A percentile compares a stretch with the other conserved stretches of the same genome.
These are phyloP conservation scores for Graphium colonna DNA, from an alignment of 2,888 invertebrate species.

Conservation along the genomic window DNA sequence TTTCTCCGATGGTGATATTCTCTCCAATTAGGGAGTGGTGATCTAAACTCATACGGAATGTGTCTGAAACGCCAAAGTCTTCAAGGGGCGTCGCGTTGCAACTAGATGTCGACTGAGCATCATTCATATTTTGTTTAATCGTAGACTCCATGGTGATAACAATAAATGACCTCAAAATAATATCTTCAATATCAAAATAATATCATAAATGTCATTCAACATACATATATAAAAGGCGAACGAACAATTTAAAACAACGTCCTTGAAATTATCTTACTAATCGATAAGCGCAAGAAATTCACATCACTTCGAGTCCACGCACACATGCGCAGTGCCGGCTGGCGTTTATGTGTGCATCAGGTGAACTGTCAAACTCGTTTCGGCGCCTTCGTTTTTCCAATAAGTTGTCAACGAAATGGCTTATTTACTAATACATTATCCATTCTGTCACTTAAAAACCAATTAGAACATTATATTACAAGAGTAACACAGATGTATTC, in stretches of 20 bases:
- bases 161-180: conserved; percentile 5
- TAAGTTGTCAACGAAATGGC: conserved; percentile 38
- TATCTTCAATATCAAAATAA: conserved; percentile 9
- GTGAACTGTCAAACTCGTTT: conserved; percentile 76
- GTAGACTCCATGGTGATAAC: conserved; percentile 25
- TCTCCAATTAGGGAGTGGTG: conserved; percentile 61
- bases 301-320: conserved; percentile 61
- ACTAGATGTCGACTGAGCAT: conserved; percentile 41
- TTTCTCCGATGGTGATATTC: conserved; percentile 61
- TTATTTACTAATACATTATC: conserved; percentile 19
- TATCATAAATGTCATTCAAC: conserved; percentile 21
- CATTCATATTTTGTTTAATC: conserved; percentile 35
- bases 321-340: conserved; percentile 54
- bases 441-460: conserved; percentile 9
- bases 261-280: conserved; percentile 73
- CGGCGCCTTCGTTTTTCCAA: conserved; percentile 48
- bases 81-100: conserved; percentile 58
- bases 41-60: conserved; percentile 65
- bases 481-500: conserved; percentile 32
- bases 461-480: conserved; percentile 1
- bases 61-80: conserved; percentile 57
- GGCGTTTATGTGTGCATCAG: conserved; percentile 45
- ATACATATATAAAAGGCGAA: conserved; percentile 27
- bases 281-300: conserved; percentile 73
- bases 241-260: conserved; percentile 38